These are phyloP conservation scores for Myotis myotis DNA, from an alignment of 2,797 vertebrate genomes.

Conservation along the genomic window DNA sequence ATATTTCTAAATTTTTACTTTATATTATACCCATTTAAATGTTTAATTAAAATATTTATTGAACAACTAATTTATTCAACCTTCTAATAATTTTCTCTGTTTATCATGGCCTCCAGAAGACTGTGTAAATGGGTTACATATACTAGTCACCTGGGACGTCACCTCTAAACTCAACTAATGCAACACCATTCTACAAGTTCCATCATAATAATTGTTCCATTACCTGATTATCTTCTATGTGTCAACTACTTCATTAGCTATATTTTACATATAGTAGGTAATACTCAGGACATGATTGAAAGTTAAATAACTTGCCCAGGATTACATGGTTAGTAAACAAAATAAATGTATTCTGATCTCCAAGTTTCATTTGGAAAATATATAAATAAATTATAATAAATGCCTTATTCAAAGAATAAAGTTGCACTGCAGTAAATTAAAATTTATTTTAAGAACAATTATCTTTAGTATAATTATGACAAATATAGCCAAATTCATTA, in stretches of 20 bases:
- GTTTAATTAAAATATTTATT: not conserved
- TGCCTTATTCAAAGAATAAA: not conserved
- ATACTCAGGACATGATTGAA: not conserved
- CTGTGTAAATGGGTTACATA: not conserved
- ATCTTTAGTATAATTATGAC: not conserved
- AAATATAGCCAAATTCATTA: not conserved
- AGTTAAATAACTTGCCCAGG: not conserved
- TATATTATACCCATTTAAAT: not conserved
- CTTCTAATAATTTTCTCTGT: not conserved
- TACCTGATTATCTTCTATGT: not conserved
- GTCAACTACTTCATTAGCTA: not conserved
- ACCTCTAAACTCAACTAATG: not conserved
- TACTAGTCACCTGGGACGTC: accelerated
- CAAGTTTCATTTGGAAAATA: not conserved
- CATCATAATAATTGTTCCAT: not conserved
- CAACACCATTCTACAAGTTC: not conserved
- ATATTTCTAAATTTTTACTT: not conserved
- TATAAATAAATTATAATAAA: not conserved
- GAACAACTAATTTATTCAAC: not conserved
- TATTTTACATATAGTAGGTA: not conserved
- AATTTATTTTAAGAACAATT: not conserved
- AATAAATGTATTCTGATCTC: not conserved
- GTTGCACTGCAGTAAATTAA: not conserved
- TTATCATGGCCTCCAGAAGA: not conserved
- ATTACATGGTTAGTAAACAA: not conserved